A percentile compares a stretch with the other conserved stretches of the same genome.
Evolutionary conservation across 2,113 vertebrate genomes (phyloP).

Genomic region (Tachuris rubrigastra): DNA sequence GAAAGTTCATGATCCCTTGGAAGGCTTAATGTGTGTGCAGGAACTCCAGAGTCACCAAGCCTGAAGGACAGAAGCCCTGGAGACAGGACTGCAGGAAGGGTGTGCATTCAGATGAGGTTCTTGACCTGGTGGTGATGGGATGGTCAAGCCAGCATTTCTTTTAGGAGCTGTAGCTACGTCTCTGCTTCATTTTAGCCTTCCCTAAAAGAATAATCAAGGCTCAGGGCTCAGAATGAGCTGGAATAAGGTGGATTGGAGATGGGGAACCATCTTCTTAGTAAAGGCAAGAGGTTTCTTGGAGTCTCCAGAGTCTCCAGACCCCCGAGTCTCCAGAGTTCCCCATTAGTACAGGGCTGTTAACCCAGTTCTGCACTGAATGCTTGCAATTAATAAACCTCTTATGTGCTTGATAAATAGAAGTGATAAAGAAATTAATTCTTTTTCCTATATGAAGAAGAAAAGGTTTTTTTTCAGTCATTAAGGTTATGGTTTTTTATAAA

Average conservation of each 20-base stretch:
- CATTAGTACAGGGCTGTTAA: neutral
- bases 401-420: neutral
- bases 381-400: neutral
- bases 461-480: neutral
- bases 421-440: neutral
- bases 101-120: accelerated
- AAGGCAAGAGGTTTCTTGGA: neutral
- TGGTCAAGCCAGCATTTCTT: neutral
- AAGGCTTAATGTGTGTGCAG: neutral
- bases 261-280: neutral
- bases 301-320: neutral
- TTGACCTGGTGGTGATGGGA: neutral
- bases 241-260: neutral
- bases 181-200: neutral
- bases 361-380: neutral
- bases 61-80: neutral
- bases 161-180: neutral
- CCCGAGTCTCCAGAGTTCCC: neutral
- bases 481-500: neutral
- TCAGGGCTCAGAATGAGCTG: neutral
- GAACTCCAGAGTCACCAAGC: accelerated
- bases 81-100: neutral
- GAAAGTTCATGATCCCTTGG: neutral
- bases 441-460: neutral
- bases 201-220: neutral